Evolutionary conservation across 2,797 vertebrate species (phyloP), one percentile per base, ranked within the genome.

Genomic region (Dicrostonyx torquatus): DNA sequence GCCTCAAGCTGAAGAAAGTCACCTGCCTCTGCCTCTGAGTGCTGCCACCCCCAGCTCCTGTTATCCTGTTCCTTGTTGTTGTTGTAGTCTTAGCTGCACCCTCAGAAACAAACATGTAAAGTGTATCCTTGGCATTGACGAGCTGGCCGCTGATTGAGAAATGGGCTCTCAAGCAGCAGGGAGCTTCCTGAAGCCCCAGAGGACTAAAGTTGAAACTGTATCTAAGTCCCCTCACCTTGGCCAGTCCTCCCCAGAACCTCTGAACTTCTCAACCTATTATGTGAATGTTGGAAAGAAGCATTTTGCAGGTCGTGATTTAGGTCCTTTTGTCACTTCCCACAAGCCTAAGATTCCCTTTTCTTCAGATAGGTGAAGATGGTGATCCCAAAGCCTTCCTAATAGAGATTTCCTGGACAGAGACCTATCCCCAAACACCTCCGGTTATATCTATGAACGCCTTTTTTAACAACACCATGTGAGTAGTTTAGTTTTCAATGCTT

Each of bases 381-480:
- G 99, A 99, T 96, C 98, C 98, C 45, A 99, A 99, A 98, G 99
- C 99, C 0, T 99, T 99, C 97, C 98, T 99, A 29, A 97, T 99
- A 97, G 99, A 99, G 95, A 85, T 99, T 94, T 98, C 99, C 10
- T 99, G 99, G 99, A 99, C 99, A 0, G 99, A 99, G 97, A 98
- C 97, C 0, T 99, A 99, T 93, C 99, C 99, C 14, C 99, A 99
- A 79, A 99, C 98, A 2, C 98, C 99, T 75, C 99, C 99, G 10
- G 96, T 98, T 55, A 98, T 99, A 97, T 99, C 99, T 0, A 99
- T 99, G 95, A 99, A 99, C 83, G 99, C 99, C 87, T 99, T 99
- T 98, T 99, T 99, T 98, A 99, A 99, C 97, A 99, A 99, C 97
- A 99, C 98, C 82, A 99, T 99, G 99, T 99, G 97, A 99, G 99